Conservation (phyloP, 2,888 invertebrate species). For the Trissonchulus latispiculum region DNA sequence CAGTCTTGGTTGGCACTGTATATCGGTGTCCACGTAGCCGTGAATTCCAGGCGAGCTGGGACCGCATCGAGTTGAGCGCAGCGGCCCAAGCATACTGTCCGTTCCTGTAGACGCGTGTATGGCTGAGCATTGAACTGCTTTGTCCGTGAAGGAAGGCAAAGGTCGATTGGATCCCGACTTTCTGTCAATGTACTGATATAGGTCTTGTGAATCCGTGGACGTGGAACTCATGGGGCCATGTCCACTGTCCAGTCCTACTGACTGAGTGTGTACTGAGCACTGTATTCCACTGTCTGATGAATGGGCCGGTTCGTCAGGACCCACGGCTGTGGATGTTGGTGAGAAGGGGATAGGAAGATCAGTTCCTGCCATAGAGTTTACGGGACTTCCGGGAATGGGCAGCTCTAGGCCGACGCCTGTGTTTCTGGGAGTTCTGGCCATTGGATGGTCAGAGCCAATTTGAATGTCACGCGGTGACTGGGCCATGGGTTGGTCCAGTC, state of each 20-base stretch:
- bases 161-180: background rate
- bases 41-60: background rate
- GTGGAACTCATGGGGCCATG: background rate
- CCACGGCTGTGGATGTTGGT: background rate
- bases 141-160: background rate
- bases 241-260: background rate
- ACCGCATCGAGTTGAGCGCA: background rate
- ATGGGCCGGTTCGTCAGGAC: background rate
- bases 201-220: background rate
- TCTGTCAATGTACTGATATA: background rate
- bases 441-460: background rate
- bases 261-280: background rate
- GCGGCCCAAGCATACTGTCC: background rate
- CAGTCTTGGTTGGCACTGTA: background rate
- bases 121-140: background rate
- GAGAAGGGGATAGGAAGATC: background rate
- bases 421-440: background rate
- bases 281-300: background rate
- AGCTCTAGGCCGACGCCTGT: background rate
- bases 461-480: background rate
- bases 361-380: background rate
- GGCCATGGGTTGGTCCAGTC: background rate
- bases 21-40: background rate
- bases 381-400: background rate
- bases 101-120: background rate